These are phyloP conservation scores for Masnerella sp. DNA, from an alignment of 2,888 invertebrate species.

Conservation along the genomic window DNA sequence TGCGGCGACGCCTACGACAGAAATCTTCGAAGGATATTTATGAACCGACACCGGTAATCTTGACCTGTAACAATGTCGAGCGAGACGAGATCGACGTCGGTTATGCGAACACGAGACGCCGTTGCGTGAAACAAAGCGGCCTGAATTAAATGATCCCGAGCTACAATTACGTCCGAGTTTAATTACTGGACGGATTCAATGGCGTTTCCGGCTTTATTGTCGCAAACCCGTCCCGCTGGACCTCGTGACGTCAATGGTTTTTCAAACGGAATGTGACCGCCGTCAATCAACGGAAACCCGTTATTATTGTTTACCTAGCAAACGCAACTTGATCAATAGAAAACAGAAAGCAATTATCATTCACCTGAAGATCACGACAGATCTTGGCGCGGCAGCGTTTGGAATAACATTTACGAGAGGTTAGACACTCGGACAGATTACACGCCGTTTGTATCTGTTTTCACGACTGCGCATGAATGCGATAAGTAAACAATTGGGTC, in stretches of 20 bases:
- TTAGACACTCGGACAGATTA: neutral
- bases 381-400: neutral
- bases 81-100: too few relatives aligned
- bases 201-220: conserved; percentile 21
- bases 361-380: too few relatives aligned
- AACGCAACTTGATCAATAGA: neutral
- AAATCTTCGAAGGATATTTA: conserved; percentile 39
- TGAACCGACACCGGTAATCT: conserved; percentile 23
- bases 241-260: neutral
- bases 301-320: neutral
- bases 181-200: neutral
- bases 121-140: conserved; percentile 6
- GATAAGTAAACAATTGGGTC: conserved; percentile 1
- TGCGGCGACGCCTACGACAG: conserved; percentile 37
- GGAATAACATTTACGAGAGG: neutral
- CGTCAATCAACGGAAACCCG: too few relatives aligned
- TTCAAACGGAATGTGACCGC: neutral
- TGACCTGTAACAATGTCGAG: conserved; percentile 47
- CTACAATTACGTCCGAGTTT: conserved; percentile 12
- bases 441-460: neutral
- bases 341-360: too few relatives aligned
- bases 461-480: neutral
- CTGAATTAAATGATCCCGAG: conserved; percentile 8
- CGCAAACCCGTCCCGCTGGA: conserved; percentile 2
- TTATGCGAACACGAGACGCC: neutral